Base-by-base conservation (phyloP, 2,888 invertebrate species). In the Brachypterus glaber region DNA sequence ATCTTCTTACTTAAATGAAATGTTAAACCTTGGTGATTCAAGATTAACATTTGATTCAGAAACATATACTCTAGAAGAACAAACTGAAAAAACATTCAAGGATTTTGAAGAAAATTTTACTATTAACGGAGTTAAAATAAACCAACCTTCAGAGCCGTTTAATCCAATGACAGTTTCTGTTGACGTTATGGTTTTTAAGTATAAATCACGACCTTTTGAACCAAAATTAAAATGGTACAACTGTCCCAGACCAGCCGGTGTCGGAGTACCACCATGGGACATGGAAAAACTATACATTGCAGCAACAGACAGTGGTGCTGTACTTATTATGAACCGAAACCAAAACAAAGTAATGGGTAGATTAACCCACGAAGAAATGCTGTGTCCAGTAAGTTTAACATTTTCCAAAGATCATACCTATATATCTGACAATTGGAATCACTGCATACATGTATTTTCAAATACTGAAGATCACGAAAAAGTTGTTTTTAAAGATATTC, bases 371-470 rank as follows among this genome's bases (percentile, higher is more conserved):
- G 67, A 70, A 0, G 69, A 73, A 27, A 77, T 80, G 74, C 58
- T 74, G 39, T 79, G 73, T 41, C 79, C 79, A 0, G 72, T 72
- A 2, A 73, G 76, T 30, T 64, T 80, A 17, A 73, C 76, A 1
- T 79, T 77, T 48, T 71, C 74, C 53, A 59, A 67, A 21, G 70
- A 71, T 29, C 76, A 79, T 55, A 69, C 79, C 30, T 79, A 71
- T 53, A 68, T 79, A 14, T 54, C 63, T 68, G 79, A 80, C 53
- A 80, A 79, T 62, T 79, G 79, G 79, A 75, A 74, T 53, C 77
- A 80, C 50, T 78, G 78, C 52, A 64, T 80, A 18, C 77, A 79
- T 59, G 77, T 81, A 1, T 82, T 83, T 57, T 73, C 76, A 26
- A 73, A 71, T 35, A 72, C 73, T 3, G 80, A 81, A 1, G 67